phyloP scores from a whole-genome alignment of 2,797 vertebrate species.

The Coccyzus lansbergi region DNA sequence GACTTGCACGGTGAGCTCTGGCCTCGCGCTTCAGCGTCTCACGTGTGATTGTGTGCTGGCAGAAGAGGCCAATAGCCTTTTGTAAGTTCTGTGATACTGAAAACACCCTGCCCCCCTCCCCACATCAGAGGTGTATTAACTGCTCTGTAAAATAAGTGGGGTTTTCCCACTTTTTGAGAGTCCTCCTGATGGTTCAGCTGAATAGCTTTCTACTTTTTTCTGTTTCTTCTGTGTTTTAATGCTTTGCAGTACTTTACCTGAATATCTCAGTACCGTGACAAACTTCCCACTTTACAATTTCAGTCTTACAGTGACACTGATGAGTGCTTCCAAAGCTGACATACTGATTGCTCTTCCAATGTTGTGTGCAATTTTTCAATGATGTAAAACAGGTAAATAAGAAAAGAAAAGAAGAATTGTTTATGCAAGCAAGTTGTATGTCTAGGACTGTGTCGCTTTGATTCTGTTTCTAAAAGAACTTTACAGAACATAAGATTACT shows the following conservation, averaged over 20 bases:
- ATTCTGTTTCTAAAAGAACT: background rate
- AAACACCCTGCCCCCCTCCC: background rate
- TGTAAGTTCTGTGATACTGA: background rate
- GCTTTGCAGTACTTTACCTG: slow-evolving; percentile 8
- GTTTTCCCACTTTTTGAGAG: background rate
- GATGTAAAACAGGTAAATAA: slow-evolving; percentile 54
- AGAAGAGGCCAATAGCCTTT: background rate
- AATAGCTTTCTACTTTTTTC: background rate
- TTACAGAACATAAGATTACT: background rate
- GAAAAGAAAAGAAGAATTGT: background rate
- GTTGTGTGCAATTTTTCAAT: slow-evolving; percentile 60
- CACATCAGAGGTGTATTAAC: background rate
- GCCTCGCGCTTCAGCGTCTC: background rate
- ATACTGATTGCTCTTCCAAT: slow-evolving; percentile 52
- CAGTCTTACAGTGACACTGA: slow-evolving; percentile 51
- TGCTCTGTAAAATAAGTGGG: background rate
- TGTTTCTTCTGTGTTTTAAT: slow-evolving; percentile 8
- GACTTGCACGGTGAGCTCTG: background rate
- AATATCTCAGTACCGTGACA: slow-evolving; percentile 30
- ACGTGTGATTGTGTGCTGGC: background rate
- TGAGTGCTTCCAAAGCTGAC: slow-evolving; percentile 54
- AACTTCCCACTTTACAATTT: slow-evolving; percentile 42
- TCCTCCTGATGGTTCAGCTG: background rate
- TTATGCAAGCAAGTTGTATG: background rate
- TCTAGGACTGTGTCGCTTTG: background rate